These are phyloP conservation scores for Thysanoteuthis rhombus DNA, from an alignment of 2,888 invertebrate species.

Conservation along the genomic window DNA sequence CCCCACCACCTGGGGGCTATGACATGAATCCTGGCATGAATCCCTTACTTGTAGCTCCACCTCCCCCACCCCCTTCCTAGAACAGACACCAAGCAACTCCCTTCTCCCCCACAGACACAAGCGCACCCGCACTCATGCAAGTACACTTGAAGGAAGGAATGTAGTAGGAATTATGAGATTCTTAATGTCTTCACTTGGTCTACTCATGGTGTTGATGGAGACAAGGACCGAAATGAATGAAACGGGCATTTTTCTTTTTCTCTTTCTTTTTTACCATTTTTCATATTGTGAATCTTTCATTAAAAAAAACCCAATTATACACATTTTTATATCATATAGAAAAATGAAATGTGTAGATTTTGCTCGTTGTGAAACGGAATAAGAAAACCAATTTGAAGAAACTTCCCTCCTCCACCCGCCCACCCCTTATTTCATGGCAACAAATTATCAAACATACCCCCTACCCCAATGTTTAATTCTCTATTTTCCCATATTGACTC, in stretches of 20 bases:
- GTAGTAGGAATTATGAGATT: not conserved
- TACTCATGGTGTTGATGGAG: not conserved
- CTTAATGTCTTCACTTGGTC: not conserved
- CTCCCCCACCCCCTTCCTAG: slow-evolving; percentile 51
- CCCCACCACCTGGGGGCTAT: slow-evolving; percentile 57
- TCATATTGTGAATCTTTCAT: not conserved
- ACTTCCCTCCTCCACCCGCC: too few species aligned
- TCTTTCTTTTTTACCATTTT: not conserved
- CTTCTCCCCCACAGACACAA: not conserved
- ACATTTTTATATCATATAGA: not conserved
- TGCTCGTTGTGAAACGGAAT: too few species aligned
- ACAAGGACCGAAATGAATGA: too few species aligned
- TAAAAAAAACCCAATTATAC: not conserved
- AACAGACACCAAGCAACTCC: not conserved
- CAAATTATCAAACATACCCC: not conserved
- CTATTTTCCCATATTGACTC: too few species aligned
- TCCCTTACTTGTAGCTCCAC: slow-evolving; percentile 52
- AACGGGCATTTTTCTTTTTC: too few species aligned
- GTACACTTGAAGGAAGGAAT: not conserved
- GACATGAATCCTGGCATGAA: slow-evolving; percentile 49
- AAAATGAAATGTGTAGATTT: not conserved
- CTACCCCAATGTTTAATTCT: too few species aligned
- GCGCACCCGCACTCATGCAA: not conserved
- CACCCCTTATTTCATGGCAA: too few species aligned
- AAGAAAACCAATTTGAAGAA: too few species aligned